Evolutionary conservation across 2,888 invertebrate genomes (phyloP).

Genomic region (Hirtodrosophila alboralis): DNA sequence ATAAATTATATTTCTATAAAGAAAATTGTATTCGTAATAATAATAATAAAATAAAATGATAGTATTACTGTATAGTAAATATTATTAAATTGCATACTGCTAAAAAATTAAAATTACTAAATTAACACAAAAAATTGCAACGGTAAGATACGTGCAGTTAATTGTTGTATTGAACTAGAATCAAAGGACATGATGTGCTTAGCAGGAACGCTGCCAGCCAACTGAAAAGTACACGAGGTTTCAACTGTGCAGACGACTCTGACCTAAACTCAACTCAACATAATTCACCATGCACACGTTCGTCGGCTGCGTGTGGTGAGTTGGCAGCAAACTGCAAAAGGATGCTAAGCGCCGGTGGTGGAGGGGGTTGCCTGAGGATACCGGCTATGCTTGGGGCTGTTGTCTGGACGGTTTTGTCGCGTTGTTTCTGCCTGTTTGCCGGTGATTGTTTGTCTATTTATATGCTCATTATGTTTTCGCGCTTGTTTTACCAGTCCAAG

Average conservation of each 20-base stretch:
- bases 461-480: constrained; percentile 78
- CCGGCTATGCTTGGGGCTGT: constrained; percentile 1
- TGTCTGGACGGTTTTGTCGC: constrained; percentile 41
- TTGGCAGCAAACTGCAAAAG: constrained; percentile 9
- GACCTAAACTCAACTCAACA: constrained; percentile 25
- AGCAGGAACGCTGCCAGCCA: constrained; percentile 30
- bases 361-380: neutral
- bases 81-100: no score
- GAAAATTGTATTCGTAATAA: no score
- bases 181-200: constrained; percentile 3
- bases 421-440: constrained; percentile 31
- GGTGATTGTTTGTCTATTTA: constrained; percentile 73
- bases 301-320: constrained; percentile 38
- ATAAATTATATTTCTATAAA: no score
- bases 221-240: constrained; percentile 19
- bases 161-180: neutral
- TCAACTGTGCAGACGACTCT: constrained; percentile 4
- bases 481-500: constrained; percentile 70
- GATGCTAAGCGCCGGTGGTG: neutral
- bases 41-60: no score
- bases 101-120: no score
- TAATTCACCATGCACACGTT: constrained; percentile 6
- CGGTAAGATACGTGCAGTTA: no score
- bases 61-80: no score
- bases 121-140: no score